Percentiles rank a stretch among this genome's conserved stretches.
Evolutionary conservation across 2,888 invertebrate genomes (phyloP).

Genomic region (Caenorhabditis drosophilae): DNA sequence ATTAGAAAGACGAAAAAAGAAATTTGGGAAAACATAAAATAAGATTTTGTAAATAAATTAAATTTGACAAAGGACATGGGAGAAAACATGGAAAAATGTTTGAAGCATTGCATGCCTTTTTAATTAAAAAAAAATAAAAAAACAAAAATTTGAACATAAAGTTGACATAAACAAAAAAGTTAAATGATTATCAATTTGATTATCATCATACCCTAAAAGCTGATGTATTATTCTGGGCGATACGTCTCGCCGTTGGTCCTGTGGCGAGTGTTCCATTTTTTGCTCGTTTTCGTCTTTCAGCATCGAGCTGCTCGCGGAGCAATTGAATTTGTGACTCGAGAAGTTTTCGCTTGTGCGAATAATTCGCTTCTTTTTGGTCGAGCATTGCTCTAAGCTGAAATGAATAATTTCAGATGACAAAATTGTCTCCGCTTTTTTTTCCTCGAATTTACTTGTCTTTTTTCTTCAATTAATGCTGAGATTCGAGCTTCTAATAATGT

Average conservation of each 20-base stretch:
- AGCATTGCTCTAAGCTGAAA: conserved; percentile 54
- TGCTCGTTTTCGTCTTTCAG: conserved; percentile 46
- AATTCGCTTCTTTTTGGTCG: conserved; percentile 53
- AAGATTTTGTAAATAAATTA: no score
- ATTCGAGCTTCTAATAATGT: conserved; percentile 46
- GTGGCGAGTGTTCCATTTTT: not conserved
- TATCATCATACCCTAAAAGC: conserved; percentile 41
- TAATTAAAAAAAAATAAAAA: not conserved
- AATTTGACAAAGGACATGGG: no score
- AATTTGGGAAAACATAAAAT: no score
- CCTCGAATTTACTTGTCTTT: conserved; percentile 49
- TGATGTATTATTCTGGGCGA: conserved; percentile 20
- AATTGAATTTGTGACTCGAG: conserved; percentile 55
- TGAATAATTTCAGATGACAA: not conserved
- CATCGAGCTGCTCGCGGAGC: conserved; percentile 58
- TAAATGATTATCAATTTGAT: not conserved
- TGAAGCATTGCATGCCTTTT: no score
- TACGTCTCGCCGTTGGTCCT: conserved; percentile 7
- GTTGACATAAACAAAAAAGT: not conserved
- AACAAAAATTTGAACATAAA: not conserved
- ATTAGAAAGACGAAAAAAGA: no score
- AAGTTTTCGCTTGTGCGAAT: conserved; percentile 50
- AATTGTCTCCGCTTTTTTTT: no score
- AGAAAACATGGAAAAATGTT: no score
- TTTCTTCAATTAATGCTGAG: conserved; percentile 50